Conservation (phyloP, 2,888 invertebrate species). For the Andricus curvator region DNA sequence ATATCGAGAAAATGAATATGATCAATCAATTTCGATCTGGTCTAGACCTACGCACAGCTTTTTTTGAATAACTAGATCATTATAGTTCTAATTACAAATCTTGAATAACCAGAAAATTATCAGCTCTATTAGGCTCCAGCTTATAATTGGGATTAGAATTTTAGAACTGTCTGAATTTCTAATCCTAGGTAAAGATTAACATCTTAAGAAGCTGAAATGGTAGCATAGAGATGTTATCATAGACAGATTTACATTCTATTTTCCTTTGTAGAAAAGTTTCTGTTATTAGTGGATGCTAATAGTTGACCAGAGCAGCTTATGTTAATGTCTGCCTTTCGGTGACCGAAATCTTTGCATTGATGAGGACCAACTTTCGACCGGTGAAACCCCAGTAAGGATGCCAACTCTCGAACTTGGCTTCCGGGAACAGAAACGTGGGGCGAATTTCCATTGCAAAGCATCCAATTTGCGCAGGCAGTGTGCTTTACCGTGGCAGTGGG, state of each 20-base stretch:
- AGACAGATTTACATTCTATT: not conserved
- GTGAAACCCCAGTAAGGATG: constrained; percentile 10
- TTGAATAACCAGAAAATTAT: not conserved
- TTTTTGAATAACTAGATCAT: not conserved
- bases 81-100: not conserved
- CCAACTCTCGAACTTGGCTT: constrained; percentile 38
- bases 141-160: not conserved
- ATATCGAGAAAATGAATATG: not conserved
- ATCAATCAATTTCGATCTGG: not conserved
- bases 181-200: not conserved
- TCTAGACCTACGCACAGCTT: not conserved
- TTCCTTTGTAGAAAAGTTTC: not conserved
- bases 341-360: constrained; percentile 35
- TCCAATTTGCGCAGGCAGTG: constrained; percentile 52
- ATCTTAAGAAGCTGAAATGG: not conserved
- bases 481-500: constrained; percentile 44
- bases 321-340: constrained; percentile 22
- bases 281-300: constrained; percentile 32
- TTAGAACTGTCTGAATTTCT: not conserved
- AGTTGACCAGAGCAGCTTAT: constrained; percentile 3
- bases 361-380: constrained; percentile 24
- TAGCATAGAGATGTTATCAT: not conserved
- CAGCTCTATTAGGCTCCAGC: not conserved
- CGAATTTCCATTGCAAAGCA: constrained; percentile 57
- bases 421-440: constrained; percentile 48